Evolutionary conservation across 2,888 invertebrate genomes (phyloP), one percentile per base, ranked within the genome.

Genomic region (Melinaea marsaeus): DNA sequence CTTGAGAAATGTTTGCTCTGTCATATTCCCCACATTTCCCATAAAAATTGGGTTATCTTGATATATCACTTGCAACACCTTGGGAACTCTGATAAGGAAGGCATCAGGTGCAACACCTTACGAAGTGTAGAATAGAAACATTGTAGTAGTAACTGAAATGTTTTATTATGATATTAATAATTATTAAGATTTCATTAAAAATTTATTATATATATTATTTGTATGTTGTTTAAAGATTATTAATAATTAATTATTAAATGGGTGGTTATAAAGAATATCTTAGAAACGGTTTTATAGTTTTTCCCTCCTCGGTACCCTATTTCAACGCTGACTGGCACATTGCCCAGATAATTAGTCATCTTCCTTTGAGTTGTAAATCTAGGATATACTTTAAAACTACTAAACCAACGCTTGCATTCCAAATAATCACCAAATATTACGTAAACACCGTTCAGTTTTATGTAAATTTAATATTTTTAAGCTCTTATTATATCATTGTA

Each of bases 11-110:
- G 72, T 75, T 71, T 76, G 66, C 73, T 73, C 65, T 72, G 70
- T 73, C 62, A 65, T 77, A 78, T 78, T 78, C 76, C 73, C 67
- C 75, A 83, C 78, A 76, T 70, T 81, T 85, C 86, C 83, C 83
- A 81, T 81, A 75, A 79, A 61, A 88, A 86, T 81, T 79, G 77
- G 90, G 90, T 85, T 90, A 90, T 90, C 90, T 84, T 90, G 88
- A 90, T 86, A 79, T 83, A 90, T 90, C 69, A 71, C 74, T 81
- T 80, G 71, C 78, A 74, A 75, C 78, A 78, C 73, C 68, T 57
- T 79, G 68, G 78, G 75, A 77, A 75, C 65, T 22, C 61, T 60
- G 83, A 83, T 81, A 81, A 72, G 64, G 72, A 65, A 63, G 56
- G 48, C 34, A 60, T 56, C 61, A 68, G 68, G 68, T 66, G 68